Base-by-base conservation (phyloP, 2,888 invertebrate genomes). In the Agrilus cyanescens region DNA sequence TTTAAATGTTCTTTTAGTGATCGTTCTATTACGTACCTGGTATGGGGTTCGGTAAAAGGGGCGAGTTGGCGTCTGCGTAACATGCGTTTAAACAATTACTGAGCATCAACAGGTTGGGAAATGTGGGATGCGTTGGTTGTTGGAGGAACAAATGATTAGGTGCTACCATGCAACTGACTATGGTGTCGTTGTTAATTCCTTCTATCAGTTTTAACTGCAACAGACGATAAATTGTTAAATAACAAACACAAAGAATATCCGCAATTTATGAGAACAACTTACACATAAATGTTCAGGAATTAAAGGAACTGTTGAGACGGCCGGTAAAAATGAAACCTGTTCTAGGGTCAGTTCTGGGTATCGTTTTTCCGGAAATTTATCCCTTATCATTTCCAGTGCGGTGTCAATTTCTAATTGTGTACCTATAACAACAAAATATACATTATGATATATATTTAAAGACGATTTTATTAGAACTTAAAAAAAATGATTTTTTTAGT, bases 111-210 rank as follows among this genome's bases (percentile, higher is more conserved):
- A 96, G 74, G 44, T 83, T 80, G 13, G 86, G 85, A 72, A 85
- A 93, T 35, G 93, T 83, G 5, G 96, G 95, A 71, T 97, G 96
- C 45, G 90, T 82, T 3, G 93, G 94, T 66, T 94, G 87, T 66
- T 96, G 96, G 45, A 98, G 75, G 71, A 96, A 97, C 61, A 97
- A 74, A 65, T 93, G 91, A 34, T 85, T 84, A 40, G 91, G 86
- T 50, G 82, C 79, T 50, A 90, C 80, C 59, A 94, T 77, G 56
- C 86, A 83, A 60, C 88, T 89, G 56, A 97, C 77, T 48, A 85
- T 80, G 18, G 94, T 88, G 69, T 97, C 96, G 60, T 93, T 90
- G 63, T 88, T 87, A 41, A 95, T 85, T 38, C 87, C 88, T 66
- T 90, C 90, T 57, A 95, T 82, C 51, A 97, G 72, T 65, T 82